These are phyloP conservation scores for Micronisus gabar DNA, from an alignment of 2,113 vertebrate species.

Conservation along the genomic window DNA sequence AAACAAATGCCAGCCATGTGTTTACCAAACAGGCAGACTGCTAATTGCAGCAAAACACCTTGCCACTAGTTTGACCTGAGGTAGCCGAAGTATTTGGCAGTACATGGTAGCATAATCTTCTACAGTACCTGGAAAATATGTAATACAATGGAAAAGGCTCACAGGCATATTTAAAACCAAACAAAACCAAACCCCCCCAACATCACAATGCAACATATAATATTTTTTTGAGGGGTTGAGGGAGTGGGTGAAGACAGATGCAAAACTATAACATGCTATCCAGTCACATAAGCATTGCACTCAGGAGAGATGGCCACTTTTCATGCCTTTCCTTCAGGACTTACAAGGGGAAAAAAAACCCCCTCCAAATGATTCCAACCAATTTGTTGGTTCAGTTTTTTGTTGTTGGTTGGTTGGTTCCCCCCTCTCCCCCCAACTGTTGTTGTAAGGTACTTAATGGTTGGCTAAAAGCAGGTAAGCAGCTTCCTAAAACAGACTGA, in stretches of 20 bases:
- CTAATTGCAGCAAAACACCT: not conserved
- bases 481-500: not conserved
- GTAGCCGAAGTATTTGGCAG: not conserved
- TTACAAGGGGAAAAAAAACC: fast-evolving
- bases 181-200: not conserved
- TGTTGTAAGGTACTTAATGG: not conserved
- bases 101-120: not conserved
- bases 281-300: not conserved
- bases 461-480: not conserved
- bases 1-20: not conserved
- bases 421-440: too few relatives aligned
- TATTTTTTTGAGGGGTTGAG: not conserved
- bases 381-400: not conserved
- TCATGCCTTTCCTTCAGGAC: not conserved
- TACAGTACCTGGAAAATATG: not conserved
- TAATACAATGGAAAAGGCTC: not conserved
- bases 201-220: not conserved
- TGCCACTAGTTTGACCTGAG: not conserved
- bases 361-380: not conserved
- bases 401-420: not conserved
- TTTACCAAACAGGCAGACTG: not conserved
- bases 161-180: not conserved
- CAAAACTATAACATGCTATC: not conserved
- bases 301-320: not conserved
- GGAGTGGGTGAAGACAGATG: not conserved